Evolutionary conservation across 2,888 invertebrate species (phyloP), one percentile per base, ranked within the genome.

Genomic region (Eilema depressum): DNA sequence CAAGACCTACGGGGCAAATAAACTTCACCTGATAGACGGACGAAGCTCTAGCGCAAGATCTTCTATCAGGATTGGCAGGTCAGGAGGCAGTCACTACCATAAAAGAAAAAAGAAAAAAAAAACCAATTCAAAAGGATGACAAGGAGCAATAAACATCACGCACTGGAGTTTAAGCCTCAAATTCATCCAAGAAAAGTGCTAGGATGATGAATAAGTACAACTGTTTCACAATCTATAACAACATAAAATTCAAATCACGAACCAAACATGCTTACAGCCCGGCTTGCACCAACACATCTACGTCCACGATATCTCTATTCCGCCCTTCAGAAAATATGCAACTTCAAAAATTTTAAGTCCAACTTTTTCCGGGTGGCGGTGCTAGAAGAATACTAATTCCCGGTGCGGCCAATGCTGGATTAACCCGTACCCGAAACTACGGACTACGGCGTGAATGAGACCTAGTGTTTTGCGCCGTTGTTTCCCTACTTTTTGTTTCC

Each of bases 301-400:
- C 64, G 60, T 76, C 33, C 64, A 62, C 71, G 67, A 68, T 76
- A 79, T 81, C 74, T 72, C 59, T 56, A 68, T 75, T 75, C 75
- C 73, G 78, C 70, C 72, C 66, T 72, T 63, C 66, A 66, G 71
- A 78, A 63, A 82, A 82, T 80, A 84, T 83, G 79, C 83, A 82
- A 76, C 76, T 78, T 82, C 78, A 85, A 84, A 72, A 86, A 79
- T 85, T 87, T 85, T 83, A 86, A 85, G 85, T 82, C 83, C 71
- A 83, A 84, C 83, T 88, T 86, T 86, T 88, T 84, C 83, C 83
- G 80, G 77, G 75, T 75, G 79, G 79, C 73, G 78, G 73, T 83
- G 82, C 81, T 80, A 79, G 83, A 85, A 87, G 89, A 88, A 88
- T 88, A 88, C 86, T 88, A 88, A 89, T 88, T 83, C 86, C 76